These are phyloP conservation scores for Nanorana parkeri DNA, from an alignment of 2,113 vertebrate species.

Conservation along the genomic window DNA sequence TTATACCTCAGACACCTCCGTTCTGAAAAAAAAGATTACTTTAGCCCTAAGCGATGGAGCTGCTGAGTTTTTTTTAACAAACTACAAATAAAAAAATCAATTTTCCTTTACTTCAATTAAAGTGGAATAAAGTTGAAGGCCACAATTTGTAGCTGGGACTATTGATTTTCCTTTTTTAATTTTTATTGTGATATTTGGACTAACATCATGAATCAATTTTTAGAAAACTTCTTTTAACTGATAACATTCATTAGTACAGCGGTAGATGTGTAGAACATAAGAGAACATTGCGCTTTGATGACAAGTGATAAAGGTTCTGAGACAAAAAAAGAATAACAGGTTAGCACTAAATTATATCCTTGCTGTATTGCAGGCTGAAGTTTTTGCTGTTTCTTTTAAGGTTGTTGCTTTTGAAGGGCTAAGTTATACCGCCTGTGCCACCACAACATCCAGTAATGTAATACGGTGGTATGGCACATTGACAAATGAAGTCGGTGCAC, in stretches of 20 bases:
- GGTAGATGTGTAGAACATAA: no score
- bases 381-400: no score
- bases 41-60: conserved; percentile 49
- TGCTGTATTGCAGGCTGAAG: no score
- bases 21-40: conserved; percentile 36
- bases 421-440: no score
- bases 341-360: no score
- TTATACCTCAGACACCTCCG: conserved; percentile 47
- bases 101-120: conserved; percentile 52
- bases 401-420: no score
- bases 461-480: no score
- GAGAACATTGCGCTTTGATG: not conserved
- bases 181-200: conserved; percentile 30
- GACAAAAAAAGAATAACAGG: no score
- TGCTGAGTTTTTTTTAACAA: conserved; percentile 33
- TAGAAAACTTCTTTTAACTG: conserved; percentile 4
- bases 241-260: not conserved
- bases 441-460: no score
- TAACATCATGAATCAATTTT: conserved; percentile 9
- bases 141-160: conserved; percentile 29
- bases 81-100: conserved; percentile 55
- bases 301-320: no score
- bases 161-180: conserved; percentile 35
- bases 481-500: no score
- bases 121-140: conserved; percentile 36